Evolutionary conservation across 2,888 invertebrate genomes (phyloP).

Genomic region (Diachrysia chrysitis): DNA sequence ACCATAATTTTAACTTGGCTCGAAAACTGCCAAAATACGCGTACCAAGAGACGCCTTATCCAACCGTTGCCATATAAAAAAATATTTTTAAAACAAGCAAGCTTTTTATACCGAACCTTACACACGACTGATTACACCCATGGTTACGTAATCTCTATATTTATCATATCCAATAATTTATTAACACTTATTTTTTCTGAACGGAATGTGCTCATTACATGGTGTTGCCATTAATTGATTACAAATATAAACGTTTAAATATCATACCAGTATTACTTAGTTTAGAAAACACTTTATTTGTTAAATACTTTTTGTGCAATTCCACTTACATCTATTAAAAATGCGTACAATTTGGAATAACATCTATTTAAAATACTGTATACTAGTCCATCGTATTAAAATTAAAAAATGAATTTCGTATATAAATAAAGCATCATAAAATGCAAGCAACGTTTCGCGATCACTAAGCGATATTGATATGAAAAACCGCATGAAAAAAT

Average conservation of each 20-base stretch:
- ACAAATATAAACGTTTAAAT: slow-evolving; percentile 73
- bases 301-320: slow-evolving; percentile 85
- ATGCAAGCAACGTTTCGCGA: slow-evolving; percentile 72
- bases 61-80: slow-evolving; percentile 41
- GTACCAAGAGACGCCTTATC: slow-evolving; percentile 40
- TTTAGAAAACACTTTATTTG: slow-evolving; percentile 68
- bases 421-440: slow-evolving; percentile 61
- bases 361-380: slow-evolving; percentile 78
- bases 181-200: slow-evolving; percentile 78
- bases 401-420: slow-evolving; percentile 28
- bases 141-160: slow-evolving; percentile 70
- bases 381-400: slow-evolving; percentile 59
- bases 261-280: slow-evolving; percentile 75
- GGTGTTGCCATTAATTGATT: slow-evolving; percentile 76
- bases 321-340: slow-evolving; percentile 76
- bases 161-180: slow-evolving; percentile 65
- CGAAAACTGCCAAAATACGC: slow-evolving; percentile 12
- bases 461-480: slow-evolving; percentile 79
- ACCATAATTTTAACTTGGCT: slow-evolving; percentile 11
- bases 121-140: slow-evolving; percentile 54
- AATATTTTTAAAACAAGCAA: slow-evolving; percentile 52
- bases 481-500: slow-evolving; percentile 74
- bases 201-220: slow-evolving; percentile 86
- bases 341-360: slow-evolving; percentile 73
- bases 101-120: slow-evolving; percentile 64